Conservation (phyloP, 2,888 invertebrate genomes). For the Dryococelus australis region DNA sequence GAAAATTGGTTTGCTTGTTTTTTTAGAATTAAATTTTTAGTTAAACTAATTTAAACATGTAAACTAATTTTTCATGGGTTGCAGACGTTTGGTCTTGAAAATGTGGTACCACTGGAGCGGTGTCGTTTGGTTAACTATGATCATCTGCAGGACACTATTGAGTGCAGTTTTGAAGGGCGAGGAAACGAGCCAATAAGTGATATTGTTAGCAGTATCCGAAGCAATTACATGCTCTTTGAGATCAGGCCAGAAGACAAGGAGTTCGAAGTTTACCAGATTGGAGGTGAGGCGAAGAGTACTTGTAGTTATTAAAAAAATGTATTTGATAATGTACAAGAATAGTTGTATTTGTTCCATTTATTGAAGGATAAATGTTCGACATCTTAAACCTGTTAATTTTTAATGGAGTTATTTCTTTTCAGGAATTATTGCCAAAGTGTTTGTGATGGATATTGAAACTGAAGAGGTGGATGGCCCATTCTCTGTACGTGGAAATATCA, state of each 20-base stretch:
- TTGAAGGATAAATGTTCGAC: not conserved
- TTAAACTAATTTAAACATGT: not conserved
- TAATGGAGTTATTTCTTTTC: not conserved
- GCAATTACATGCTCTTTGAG: constrained; percentile 69
- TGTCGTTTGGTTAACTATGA: constrained; percentile 78
- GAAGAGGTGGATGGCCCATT: constrained; percentile 69
- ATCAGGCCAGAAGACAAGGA: constrained; percentile 65
- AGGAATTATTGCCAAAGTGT: constrained; percentile 63
- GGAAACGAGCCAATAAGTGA: constrained; percentile 62
- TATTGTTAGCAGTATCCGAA: constrained; percentile 60
- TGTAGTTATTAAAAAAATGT: not conserved
- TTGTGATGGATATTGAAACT: constrained; percentile 66
- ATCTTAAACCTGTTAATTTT: not conserved
- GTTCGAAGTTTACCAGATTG: constrained; percentile 69
- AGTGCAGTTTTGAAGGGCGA: constrained; percentile 70
- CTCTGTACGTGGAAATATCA: constrained; percentile 65
- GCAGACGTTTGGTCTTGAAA: constrained; percentile 59
- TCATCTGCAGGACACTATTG: constrained; percentile 68
- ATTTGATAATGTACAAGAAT: not conserved
- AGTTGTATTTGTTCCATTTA: too few species aligned
- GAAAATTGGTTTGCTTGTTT: too few species aligned
- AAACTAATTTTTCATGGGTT: not conserved
- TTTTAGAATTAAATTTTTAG: too few species aligned
- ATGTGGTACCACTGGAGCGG: constrained; percentile 67
- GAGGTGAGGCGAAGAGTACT: constrained; percentile 59